Evolutionary conservation across 2,797 vertebrate genomes (phyloP).

Genomic region (Poliocrania exsul): DNA sequence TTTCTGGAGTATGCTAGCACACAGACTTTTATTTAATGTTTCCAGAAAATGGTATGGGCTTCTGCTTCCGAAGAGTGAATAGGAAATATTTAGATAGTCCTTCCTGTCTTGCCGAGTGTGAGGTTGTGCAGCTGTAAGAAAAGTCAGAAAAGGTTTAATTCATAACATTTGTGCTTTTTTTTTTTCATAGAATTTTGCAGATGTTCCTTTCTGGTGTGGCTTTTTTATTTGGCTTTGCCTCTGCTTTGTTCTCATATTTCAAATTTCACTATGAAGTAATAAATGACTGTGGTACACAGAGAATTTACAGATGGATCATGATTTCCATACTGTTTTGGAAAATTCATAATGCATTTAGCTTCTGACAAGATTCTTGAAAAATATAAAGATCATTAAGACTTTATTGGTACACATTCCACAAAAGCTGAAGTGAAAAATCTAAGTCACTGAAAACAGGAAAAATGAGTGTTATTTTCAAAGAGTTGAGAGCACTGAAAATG

Average conservation of each 20-base stretch:
- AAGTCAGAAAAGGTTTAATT: slow-evolving; percentile 62
- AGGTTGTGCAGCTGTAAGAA: slow-evolving; percentile 32
- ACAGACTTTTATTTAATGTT: neutral
- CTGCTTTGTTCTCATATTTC: slow-evolving; percentile 62
- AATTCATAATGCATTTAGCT: slow-evolving; percentile 17
- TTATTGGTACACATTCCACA: neutral
- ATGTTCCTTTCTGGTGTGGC: slow-evolving; percentile 65
- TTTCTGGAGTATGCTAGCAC: neutral
- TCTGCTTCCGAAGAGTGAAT: neutral
- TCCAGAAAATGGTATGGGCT: neutral
- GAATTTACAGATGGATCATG: slow-evolving; percentile 52
- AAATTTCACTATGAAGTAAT: slow-evolving; percentile 63
- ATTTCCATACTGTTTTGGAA: slow-evolving; percentile 43
- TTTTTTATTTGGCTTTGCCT: slow-evolving; percentile 62
- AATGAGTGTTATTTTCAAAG: neutral
- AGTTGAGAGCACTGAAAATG: neutral
- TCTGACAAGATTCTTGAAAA: slow-evolving; percentile 5
- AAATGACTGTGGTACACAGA: slow-evolving; percentile 50
- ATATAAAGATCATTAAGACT: neutral
- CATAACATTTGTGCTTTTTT: slow-evolving; percentile 58
- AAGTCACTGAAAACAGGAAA: neutral
- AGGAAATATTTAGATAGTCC: slow-evolving; percentile 7
- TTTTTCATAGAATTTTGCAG: slow-evolving; percentile 56
- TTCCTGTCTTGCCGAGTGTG: slow-evolving; percentile 17
- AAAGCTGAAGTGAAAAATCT: neutral